These are phyloP conservation scores for Rhynchopsitta pachyrhyncha DNA, from an alignment of 2,113 vertebrate genomes.

Conservation along the genomic window DNA sequence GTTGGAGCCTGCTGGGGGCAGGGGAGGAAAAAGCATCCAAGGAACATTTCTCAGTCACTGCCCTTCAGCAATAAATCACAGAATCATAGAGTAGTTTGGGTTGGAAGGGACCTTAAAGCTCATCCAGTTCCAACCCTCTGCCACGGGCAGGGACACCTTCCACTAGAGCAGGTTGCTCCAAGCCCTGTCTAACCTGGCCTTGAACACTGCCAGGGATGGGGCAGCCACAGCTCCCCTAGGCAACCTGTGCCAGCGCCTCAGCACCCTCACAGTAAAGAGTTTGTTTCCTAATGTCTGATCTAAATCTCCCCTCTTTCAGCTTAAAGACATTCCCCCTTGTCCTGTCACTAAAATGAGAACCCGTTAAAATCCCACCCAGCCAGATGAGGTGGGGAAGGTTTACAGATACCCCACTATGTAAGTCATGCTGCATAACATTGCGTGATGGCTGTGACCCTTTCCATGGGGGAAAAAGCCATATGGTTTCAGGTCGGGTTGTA, in stretches of 20 bases:
- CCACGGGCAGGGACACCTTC: neutral
- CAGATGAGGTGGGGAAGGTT: neutral
- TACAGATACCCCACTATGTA: neutral
- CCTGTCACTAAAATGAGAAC: neutral
- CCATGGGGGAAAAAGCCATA: neutral
- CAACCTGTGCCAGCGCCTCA: neutral
- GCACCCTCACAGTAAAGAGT: neutral
- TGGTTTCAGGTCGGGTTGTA: fast-evolving
- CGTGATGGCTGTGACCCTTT: neutral
- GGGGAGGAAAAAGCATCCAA: neutral
- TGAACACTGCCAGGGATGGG: neutral
- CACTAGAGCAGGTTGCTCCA: neutral
- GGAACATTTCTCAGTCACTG: neutral
- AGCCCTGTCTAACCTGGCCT: neutral
- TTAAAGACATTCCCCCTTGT: neutral
- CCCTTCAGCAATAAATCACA: neutral
- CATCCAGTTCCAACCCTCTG: neutral
- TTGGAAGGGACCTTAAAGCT: neutral
- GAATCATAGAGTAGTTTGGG: neutral
- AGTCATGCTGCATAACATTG: neutral
- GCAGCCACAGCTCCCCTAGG: neutral
- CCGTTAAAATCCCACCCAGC: neutral
- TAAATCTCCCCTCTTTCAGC: neutral
- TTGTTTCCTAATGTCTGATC: neutral
- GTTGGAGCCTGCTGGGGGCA: neutral